Evolutionary conservation across 2,888 invertebrate species (phyloP), one percentile per base, ranked within the genome.

Genomic region (Horisme vitalbata): DNA sequence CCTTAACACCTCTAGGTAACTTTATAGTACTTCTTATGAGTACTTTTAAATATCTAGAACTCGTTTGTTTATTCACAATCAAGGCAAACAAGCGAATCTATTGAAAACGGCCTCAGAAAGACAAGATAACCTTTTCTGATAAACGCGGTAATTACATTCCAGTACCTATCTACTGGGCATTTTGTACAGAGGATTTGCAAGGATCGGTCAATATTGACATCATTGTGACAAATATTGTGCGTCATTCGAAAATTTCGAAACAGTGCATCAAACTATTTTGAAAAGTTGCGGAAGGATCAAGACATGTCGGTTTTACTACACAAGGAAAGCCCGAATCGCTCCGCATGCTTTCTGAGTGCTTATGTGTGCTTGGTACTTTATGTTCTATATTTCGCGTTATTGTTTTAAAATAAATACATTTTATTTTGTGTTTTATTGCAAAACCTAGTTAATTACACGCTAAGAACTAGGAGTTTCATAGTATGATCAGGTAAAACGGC

Each of bases 361-460:
- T 63, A 65, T 76, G 67, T 45, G 32, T 36, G 52, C 71, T 73
- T 77, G 60, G 71, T 78, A 68, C 39, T 59, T 60, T 61, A 37
- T 60, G 65, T 61, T 59, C 52, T 57, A 28, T 48, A 55, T 57
- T 35, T 32, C 57, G 33, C 49, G 46, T 36, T 43, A 41, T 45
- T 37, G 30, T 43, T 41, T 49, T 48, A 33, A 50, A 52, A 48
- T 35, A 70, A 45, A 7, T 32, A 37, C 41, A 30, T 35, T 59
- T 39, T 36, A 55, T 32, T 59, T 61, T 50, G 57, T 61, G 59
- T 68, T 74, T 75, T 59, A 63, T 64, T 26, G 26, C 26, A 5
- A 26, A 26, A 11, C 11, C 11, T 8, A 9, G 11, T 11, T 5
- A 11, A 26, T 2, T 23, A 3, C n/a, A n/a, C n/a, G n/a, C n/a